Conservation (phyloP, 2,888 invertebrate genomes). For the Napeogenes sylphis region DNA sequence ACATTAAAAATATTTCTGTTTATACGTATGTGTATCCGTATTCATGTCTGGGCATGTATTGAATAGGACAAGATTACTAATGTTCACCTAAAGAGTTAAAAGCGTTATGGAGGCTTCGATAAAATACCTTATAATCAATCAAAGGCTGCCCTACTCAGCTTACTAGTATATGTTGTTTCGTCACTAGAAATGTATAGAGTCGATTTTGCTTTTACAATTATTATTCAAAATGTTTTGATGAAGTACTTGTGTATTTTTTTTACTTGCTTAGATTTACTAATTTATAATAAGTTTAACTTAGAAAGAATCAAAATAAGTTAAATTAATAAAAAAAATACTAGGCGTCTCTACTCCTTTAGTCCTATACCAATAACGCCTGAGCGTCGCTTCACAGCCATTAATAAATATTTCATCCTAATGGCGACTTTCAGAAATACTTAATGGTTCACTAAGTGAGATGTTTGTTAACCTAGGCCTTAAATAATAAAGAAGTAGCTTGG, state of each 20-base stretch:
- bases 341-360: conserved; percentile 14
- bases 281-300: too few relatives aligned
- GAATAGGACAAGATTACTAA: conserved; percentile 8
- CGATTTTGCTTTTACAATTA: conserved; percentile 15
- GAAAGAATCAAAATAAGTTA: too few relatives aligned
- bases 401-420: conserved; percentile 74
- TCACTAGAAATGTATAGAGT: conserved; percentile 51
- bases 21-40: conserved; percentile 40
- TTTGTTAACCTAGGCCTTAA: conserved; percentile 41
- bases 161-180: conserved; percentile 45
- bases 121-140: conserved; percentile 69
- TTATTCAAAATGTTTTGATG: too few relatives aligned
- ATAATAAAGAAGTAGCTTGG: background rate
- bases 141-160: conserved; percentile 52
- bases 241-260: too few relatives aligned
- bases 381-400: conserved; percentile 58
- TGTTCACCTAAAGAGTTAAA: conserved; percentile 30
- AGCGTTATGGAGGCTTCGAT: conserved; percentile 50
- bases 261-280: too few relatives aligned
- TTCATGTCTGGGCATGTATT: conserved; percentile 11
- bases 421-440: conserved; percentile 70
- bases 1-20: conserved; percentile 38
- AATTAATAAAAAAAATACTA: background rate
- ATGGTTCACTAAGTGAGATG: conserved; percentile 58
- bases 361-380: conserved; percentile 50